Evolutionary conservation across 2,113 vertebrate genomes (phyloP).

Genomic region (Trematomus loennbergii): DNA sequence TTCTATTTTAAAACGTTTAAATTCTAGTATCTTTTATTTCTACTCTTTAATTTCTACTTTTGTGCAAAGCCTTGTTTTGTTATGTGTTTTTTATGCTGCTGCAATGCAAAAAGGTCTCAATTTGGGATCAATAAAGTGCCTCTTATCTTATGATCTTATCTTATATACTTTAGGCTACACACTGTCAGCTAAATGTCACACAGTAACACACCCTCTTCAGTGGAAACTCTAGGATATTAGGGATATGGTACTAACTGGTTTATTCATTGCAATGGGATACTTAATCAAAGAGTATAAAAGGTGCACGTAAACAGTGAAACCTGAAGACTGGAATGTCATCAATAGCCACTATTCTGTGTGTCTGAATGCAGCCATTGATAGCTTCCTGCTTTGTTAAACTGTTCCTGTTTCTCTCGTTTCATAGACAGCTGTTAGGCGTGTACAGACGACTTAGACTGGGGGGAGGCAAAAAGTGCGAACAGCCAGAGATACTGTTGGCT

Average conservation of each 20-base stretch:
- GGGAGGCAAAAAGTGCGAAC: slow-evolving; percentile 32
- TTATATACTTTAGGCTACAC: not conserved
- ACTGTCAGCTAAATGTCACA: not conserved
- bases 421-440: slow-evolving; percentile 41
- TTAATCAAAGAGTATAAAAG: slow-evolving; percentile 58
- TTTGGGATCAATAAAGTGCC: no score
- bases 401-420: slow-evolving; percentile 58
- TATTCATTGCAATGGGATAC: slow-evolving; percentile 64
- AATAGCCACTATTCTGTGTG: slow-evolving; percentile 60
- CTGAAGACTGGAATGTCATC: slow-evolving; percentile 54
- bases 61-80: no score
- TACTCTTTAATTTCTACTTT: no score
- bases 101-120: no score
- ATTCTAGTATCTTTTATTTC: no score
- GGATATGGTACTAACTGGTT: slow-evolving; percentile 36
- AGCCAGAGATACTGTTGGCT: slow-evolving; percentile 7
- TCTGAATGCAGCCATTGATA: slow-evolving; percentile 68
- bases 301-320: slow-evolving; percentile 66
- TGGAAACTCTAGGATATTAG: slow-evolving; percentile 11
- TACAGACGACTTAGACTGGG: slow-evolving; percentile 10
- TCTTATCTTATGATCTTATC: no score
- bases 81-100: no score
- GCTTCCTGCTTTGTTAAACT: slow-evolving; percentile 63
- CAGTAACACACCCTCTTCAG: not conserved
- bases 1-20: no score